These are phyloP conservation scores for Diglossa cyanea DNA, from an alignment of 2,797 vertebrate species.

Conservation along the genomic window DNA sequence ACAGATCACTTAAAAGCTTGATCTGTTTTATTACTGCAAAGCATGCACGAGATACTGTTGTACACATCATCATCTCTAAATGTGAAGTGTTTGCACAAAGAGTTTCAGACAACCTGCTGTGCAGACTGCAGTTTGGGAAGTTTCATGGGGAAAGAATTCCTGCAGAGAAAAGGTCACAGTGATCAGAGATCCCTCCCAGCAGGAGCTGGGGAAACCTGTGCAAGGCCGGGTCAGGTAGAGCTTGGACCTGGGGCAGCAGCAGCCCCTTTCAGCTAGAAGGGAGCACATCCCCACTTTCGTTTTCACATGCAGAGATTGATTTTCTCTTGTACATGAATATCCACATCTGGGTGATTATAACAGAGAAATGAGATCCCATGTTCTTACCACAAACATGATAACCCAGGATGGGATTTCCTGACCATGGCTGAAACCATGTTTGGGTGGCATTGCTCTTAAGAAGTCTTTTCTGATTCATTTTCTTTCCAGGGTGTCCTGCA, in stretches of 20 bases:
- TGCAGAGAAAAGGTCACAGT: slow-evolving; percentile 79
- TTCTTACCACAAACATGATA: neutral
- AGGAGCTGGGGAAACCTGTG: neutral
- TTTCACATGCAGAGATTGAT: neutral
- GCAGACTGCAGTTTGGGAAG: neutral
- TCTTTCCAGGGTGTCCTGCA: neutral
- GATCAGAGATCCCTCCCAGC: slow-evolving; percentile 71
- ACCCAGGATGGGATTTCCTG: neutral
- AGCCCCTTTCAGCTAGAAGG: neutral
- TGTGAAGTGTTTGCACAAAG: slow-evolving; percentile 77
- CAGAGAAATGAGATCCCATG: neutral
- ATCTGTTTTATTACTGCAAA: neutral
- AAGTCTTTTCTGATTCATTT: neutral
- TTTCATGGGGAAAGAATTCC: slow-evolving; percentile 55
- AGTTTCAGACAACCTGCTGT: slow-evolving; percentile 72
- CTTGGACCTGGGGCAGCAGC: neutral
- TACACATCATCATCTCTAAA: neutral
- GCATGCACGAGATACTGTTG: neutral
- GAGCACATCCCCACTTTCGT: neutral
- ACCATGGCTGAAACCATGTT: neutral
- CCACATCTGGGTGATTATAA: neutral
- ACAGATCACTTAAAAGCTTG: neutral
- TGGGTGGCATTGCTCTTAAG: neutral
- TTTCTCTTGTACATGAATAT: neutral
- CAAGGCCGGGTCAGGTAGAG: neutral